These are phyloP conservation scores for Maniola jurtina DNA, from an alignment of 1,140 invertebrate genomes.

Conservation along the genomic window DNA sequence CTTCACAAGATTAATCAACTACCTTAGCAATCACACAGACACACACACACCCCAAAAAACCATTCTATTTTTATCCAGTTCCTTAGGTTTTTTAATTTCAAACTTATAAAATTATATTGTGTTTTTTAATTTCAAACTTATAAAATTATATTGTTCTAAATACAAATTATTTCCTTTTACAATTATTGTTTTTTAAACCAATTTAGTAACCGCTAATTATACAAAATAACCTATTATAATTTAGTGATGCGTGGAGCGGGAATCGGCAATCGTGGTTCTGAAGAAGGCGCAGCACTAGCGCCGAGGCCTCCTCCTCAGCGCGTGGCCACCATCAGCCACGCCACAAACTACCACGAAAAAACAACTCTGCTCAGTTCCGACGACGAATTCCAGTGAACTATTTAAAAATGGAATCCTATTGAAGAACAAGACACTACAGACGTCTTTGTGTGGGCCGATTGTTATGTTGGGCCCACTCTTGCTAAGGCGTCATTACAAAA, in stretches of 20 bases:
- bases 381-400: conserved; percentile 94
- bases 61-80: no score
- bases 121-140: no score
- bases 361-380: conserved; percentile 97
- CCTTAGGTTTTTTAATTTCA: no score
- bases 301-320: conserved; percentile 81
- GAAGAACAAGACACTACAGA: neutral
- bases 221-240: neutral
- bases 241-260: conserved; percentile 64
- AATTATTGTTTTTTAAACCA: no score
- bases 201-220: no score
- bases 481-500: neutral
- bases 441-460: neutral
- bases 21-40: no score
- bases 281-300: conserved; percentile 79
- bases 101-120: no score
- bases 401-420: conserved; percentile 4
- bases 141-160: no score
- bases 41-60: no score
- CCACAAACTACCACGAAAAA: conserved; percentile 95
- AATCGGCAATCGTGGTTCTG: conserved; percentile 48
- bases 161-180: no score
- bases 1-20: no score
- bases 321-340: conserved; percentile 85
- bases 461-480: neutral